Percentiles rank a stretch among this genome's conserved stretches.
Conservation (phyloP, 2,888 invertebrate genomes). For the Lasioglossum calceatum region DNA sequence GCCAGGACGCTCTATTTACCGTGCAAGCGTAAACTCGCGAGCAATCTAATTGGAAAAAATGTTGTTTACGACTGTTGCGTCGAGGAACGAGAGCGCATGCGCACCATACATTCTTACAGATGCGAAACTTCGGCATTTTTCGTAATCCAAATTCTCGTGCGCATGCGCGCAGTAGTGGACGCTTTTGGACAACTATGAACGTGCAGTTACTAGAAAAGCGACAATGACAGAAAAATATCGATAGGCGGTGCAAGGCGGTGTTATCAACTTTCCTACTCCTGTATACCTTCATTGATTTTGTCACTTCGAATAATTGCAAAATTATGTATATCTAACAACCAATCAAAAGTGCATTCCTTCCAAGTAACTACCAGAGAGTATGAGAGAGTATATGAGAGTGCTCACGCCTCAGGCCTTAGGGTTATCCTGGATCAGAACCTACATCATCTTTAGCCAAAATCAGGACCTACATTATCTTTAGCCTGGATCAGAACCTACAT, state of each 20-base stretch:
- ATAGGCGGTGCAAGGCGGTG: not conserved
- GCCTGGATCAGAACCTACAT: no score
- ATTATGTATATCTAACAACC: not conserved
- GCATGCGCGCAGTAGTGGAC: not conserved
- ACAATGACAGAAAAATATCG: not conserved
- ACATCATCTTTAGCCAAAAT: no score
- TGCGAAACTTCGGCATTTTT: not conserved
- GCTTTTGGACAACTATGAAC: not conserved
- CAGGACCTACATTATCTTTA: no score
- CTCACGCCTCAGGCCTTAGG: no score
- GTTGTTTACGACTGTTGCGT: conserved; percentile 79
- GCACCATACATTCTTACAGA: not conserved
- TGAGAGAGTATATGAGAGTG: no score
- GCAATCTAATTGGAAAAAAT: conserved; percentile 72
- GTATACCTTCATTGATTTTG: not conserved
- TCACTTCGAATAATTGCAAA: not conserved
- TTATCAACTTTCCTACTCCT: not conserved
- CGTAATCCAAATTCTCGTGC: not conserved
- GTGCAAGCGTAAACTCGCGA: conserved; percentile 65
- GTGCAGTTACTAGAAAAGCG: not conserved
- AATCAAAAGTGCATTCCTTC: not conserved
- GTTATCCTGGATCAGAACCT: no score
- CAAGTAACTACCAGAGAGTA: no score
- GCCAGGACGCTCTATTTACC: conserved; percentile 63
- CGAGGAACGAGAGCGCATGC: conserved; percentile 74